These are phyloP conservation scores for Frankliniella fusca DNA, from an alignment of 2,888 invertebrate species.

Conservation along the genomic window DNA sequence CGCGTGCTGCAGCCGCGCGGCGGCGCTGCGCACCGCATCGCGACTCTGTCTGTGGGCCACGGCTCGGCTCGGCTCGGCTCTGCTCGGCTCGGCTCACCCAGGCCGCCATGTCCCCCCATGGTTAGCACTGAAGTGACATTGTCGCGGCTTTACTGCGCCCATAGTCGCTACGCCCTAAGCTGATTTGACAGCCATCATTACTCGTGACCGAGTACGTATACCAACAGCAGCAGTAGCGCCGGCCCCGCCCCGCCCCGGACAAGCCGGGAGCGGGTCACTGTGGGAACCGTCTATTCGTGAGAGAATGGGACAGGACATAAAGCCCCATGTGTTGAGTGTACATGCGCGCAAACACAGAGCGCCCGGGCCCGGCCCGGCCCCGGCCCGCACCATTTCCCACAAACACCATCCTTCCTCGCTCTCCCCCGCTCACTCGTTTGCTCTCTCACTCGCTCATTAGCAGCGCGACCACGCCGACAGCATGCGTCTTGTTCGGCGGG, in stretches of 20 bases:
- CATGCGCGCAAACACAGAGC: not conserved
- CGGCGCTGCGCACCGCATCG: not conserved
- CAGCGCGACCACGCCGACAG: not conserved
- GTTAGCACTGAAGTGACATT: too few species aligned
- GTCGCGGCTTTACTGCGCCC: not conserved
- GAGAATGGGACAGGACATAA: not conserved
- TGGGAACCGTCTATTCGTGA: not conserved
- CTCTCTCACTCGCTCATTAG: not conserved
- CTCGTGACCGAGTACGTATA: not conserved
- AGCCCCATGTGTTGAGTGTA: conserved; percentile 9
- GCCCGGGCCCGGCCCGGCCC: too few species aligned
- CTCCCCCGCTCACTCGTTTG: not conserved
- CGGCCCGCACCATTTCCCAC: too few species aligned
- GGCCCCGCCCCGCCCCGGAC: not conserved
- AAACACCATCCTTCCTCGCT: too few species aligned
- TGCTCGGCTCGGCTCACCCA: not conserved
- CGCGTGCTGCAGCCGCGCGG: not conserved
- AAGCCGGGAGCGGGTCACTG: not conserved
- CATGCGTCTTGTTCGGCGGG: conserved; percentile 5
- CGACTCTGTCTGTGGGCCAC: too few species aligned
- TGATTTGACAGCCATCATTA: conserved; percentile 13
- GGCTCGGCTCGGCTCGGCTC: not conserved
- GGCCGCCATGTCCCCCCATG: not conserved
- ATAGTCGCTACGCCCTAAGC: not conserved
- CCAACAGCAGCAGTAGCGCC: not conserved